These are phyloP conservation scores for Incurvaria masculella DNA, from an alignment of 2,888 invertebrate genomes.

Conservation along the genomic window DNA sequence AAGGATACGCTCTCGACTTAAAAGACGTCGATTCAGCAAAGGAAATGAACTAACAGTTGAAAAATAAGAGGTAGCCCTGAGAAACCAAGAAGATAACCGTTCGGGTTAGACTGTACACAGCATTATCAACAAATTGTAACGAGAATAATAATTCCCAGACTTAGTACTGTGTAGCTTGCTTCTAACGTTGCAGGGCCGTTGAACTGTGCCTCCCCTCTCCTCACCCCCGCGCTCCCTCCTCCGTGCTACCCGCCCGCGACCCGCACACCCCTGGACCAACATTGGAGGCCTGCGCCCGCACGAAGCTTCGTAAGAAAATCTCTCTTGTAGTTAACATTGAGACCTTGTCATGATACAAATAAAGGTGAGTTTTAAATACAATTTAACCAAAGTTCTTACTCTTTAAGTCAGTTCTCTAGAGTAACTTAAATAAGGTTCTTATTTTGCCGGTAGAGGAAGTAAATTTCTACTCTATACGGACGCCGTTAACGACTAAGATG, in stretches of 20 bases:
- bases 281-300: not conserved
- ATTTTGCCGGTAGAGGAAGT: not conserved
- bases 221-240: not conserved
- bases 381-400: not conserved
- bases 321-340: not conserved
- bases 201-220: not conserved
- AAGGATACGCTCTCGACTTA: too few species aligned
- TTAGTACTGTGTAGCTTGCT: not conserved
- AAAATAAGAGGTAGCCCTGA: too few species aligned
- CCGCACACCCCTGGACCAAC: not conserved
- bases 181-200: conserved; percentile 2
- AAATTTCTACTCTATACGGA: not conserved
- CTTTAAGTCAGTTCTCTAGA: not conserved
- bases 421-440: not conserved
- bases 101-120: not conserved
- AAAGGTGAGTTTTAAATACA: not conserved
- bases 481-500: not conserved
- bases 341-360: not conserved
- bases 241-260: not conserved
- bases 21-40: too few species aligned
- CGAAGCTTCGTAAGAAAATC: not conserved
- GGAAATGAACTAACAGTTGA: too few species aligned
- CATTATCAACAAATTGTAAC: conserved; percentile 3
- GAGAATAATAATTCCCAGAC: conserved; percentile 1
- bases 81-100: too few species aligned